phyloP scores from a whole-genome alignment of 2,888 invertebrate genomes.

The Limnephilus auricula region DNA sequence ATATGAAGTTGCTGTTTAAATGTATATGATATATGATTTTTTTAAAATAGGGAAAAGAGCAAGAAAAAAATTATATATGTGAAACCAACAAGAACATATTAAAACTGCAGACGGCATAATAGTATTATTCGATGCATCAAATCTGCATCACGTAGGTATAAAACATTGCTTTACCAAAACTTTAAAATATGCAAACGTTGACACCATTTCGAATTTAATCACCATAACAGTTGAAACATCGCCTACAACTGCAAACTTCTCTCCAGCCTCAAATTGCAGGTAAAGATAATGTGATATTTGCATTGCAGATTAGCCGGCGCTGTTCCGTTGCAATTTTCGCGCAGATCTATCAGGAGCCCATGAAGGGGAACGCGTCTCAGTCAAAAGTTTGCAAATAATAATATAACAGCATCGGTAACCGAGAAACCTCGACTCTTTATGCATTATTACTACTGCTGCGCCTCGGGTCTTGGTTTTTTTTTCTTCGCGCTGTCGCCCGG shows the following conservation, averaged over 20 bases:
- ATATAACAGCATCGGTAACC: neutral
- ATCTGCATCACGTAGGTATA: neutral
- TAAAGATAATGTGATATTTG: constrained; percentile 5
- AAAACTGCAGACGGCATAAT: too few relatives aligned
- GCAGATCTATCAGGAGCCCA: constrained; percentile 43
- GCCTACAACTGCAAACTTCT: constrained; percentile 5
- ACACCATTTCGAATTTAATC: neutral
- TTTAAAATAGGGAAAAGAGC: too few relatives aligned
- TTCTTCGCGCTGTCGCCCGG: neutral
- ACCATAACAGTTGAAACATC: neutral
- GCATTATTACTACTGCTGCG: constrained; percentile 12
- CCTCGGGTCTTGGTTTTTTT: neutral
- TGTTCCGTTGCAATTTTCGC: constrained; percentile 49
- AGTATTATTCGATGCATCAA: neutral
- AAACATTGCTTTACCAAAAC: neutral
- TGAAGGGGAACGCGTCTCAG: constrained; percentile 39
- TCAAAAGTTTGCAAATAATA: constrained; percentile 37
- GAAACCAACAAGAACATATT: too few relatives aligned
- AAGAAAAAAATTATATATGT: too few relatives aligned
- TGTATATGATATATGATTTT: too few relatives aligned
- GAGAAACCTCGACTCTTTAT: neutral
- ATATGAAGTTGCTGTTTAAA: too few relatives aligned
- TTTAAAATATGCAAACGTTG: neutral
- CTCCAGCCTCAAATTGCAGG: neutral
- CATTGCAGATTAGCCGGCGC: constrained; percentile 33